Evolutionary conservation across 2,888 invertebrate genomes (phyloP).

Genomic region (Amphipoea oculea): DNA sequence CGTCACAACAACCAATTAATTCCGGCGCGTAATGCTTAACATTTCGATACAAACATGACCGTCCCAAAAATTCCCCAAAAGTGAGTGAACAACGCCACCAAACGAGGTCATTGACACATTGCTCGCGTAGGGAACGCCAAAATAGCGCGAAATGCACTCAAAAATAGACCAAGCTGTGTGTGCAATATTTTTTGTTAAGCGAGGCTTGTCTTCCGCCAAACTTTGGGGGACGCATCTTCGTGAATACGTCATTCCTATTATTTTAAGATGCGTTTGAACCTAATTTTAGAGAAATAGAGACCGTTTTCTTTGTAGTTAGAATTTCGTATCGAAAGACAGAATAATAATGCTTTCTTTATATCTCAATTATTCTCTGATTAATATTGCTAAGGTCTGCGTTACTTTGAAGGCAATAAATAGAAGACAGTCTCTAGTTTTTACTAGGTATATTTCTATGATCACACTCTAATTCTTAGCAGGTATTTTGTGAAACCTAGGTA

Average conservation of each 20-base stretch:
- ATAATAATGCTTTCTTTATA: neutral
- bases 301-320: slow-evolving; percentile 15
- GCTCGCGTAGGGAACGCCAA: slow-evolving; percentile 89
- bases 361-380: neutral
- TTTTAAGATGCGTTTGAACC: slow-evolving; percentile 35
- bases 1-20: slow-evolving; percentile 50
- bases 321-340: neutral
- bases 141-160: slow-evolving; percentile 91
- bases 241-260: slow-evolving; percentile 45
- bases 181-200: slow-evolving; percentile 89
- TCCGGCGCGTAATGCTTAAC: slow-evolving; percentile 66
- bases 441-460: neutral
- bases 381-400: neutral
- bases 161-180: slow-evolving; percentile 89
- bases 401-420: neutral
- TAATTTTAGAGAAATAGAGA: slow-evolving; percentile 31
- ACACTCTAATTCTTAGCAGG: neutral
- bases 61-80: slow-evolving; percentile 89
- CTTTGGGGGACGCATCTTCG: slow-evolving; percentile 66
- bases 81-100: slow-evolving; percentile 88
- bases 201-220: slow-evolving; percentile 79
- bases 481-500: neutral
- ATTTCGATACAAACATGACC: slow-evolving; percentile 74
- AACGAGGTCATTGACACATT: slow-evolving; percentile 90
- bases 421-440: neutral